Percentiles rank a stretch among this genome's conserved stretches.
Evolutionary conservation across 2,888 invertebrate genomes (phyloP).

Genomic region (Perizoma affinitatum): DNA sequence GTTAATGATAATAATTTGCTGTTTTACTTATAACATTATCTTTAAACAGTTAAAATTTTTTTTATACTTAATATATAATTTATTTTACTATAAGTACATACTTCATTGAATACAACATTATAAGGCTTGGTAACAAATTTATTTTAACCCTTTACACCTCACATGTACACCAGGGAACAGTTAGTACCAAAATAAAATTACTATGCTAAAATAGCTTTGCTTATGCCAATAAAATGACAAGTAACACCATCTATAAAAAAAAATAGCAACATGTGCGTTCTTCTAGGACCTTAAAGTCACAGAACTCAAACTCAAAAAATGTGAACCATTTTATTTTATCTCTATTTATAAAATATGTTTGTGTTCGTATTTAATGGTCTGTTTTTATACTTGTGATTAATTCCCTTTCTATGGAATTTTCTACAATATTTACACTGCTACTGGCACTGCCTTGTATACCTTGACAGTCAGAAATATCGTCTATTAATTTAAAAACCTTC

Average conservation of each 20-base stretch:
- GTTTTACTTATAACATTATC: too few relatives aligned
- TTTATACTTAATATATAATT: too few relatives aligned
- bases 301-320: too few relatives aligned
- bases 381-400: conserved; percentile 25
- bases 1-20: too few relatives aligned
- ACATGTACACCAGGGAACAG: too few relatives aligned
- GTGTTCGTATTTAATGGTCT: conserved; percentile 20
- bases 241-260: conserved; percentile 20
- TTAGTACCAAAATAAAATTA: not conserved
- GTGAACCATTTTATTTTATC: not conserved
- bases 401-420: conserved; percentile 5
- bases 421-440: not conserved
- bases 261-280: too few relatives aligned
- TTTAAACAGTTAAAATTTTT: too few relatives aligned
- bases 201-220: not conserved
- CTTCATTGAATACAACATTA: too few relatives aligned
- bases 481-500: conserved; percentile 50
- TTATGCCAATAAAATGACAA: not conserved
- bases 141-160: too few relatives aligned
- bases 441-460: not conserved
- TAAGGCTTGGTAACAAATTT: too few relatives aligned
- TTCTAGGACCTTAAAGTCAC: not conserved
- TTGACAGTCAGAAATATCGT: conserved; percentile 41
- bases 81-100: too few relatives aligned
- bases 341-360: not conserved